phyloP scores from a whole-genome alignment of 2,113 vertebrate species.

The Gymnobelideus leadbeateri region DNA sequence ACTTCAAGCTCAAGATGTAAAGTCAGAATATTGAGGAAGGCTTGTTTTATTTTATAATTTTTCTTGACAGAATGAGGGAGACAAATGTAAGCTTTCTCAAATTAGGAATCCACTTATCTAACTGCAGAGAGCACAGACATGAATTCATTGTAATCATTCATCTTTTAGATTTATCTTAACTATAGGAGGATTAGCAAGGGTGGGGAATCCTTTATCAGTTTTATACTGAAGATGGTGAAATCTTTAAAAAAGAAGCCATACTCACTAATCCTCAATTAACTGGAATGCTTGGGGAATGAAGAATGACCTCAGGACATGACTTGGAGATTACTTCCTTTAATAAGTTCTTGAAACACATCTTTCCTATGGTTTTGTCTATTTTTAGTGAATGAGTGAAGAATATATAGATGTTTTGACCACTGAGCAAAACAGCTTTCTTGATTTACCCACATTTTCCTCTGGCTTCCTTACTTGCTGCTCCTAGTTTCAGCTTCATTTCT shows the following conservation, averaged over 20 bases:
- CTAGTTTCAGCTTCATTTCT: neutral
- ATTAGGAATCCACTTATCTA: neutral
- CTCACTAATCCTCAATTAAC: neutral
- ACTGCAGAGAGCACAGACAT: neutral
- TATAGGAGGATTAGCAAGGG: neutral
- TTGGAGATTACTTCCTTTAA: neutral
- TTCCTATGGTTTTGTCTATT: neutral
- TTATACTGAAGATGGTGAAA: neutral
- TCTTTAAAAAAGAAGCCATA: neutral
- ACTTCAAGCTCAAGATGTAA: neutral
- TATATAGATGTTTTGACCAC: neutral
- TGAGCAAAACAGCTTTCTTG: neutral
- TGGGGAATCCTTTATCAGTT: neutral
- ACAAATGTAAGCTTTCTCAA: constrained; percentile 14
- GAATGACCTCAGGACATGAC: neutral
- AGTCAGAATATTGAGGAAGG: constrained; percentile 5
- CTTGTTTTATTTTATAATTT: neutral
- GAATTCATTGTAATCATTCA: neutral
- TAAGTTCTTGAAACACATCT: neutral
- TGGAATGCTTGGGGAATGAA: neutral
- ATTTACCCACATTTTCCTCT: neutral
- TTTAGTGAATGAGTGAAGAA: neutral
- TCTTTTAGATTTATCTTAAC: neutral
- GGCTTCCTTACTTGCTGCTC: neutral
- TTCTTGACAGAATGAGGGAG: constrained; percentile 12